Evolutionary conservation across 2,888 invertebrate genomes (phyloP), one percentile per base, ranked within the genome.

Genomic region (Drosophila tanythrix): DNA sequence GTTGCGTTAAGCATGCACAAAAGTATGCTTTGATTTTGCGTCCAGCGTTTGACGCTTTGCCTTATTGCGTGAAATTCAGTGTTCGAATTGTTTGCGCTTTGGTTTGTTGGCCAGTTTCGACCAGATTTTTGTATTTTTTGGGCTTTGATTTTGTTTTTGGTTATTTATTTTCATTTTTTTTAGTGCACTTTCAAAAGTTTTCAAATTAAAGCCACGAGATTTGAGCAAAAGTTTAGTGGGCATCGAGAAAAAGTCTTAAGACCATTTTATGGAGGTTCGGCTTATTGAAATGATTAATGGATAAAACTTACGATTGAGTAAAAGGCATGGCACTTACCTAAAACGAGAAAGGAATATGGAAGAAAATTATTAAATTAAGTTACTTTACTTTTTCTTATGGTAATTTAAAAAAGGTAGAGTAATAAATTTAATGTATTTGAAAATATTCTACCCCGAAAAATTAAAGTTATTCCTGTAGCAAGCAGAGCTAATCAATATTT

Each of bases 21-120:
- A 89, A 89, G 65, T 82, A 86, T 86, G 89, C 86, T 86, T 86
- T 86, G 86, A 86, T 86, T 86, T 89, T 84, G 57, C 62, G 70
- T 48, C 55, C 64, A 43, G 66, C 75, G 64, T 69, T 82, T 77
- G 81, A 82, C 83, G 76, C 70, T 74, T 74, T 60, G 75, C 65
- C 60, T 67, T 79, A 81, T 81, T 89, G 83, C 81, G 75, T 81
- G 89, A 83, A 87, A 89, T 85, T 87, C 79, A 62, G 66, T 76
- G 74, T 89, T 86, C 89, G 89, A 83, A 83, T 77, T 83, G 81
- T 85, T 86, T 81, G 73, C 73, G 62, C 74, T 70, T 61, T 69
- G 74, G 52, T 63, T 76, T 65, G 18, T 38, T 52, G 59, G 33
- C 64, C 46, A 53, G 65, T 50, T 67, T 62, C 65, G 29, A 38